These are phyloP conservation scores for Zapus hudsonius DNA, from an alignment of 2,113 vertebrate species.

Conservation along the genomic window DNA sequence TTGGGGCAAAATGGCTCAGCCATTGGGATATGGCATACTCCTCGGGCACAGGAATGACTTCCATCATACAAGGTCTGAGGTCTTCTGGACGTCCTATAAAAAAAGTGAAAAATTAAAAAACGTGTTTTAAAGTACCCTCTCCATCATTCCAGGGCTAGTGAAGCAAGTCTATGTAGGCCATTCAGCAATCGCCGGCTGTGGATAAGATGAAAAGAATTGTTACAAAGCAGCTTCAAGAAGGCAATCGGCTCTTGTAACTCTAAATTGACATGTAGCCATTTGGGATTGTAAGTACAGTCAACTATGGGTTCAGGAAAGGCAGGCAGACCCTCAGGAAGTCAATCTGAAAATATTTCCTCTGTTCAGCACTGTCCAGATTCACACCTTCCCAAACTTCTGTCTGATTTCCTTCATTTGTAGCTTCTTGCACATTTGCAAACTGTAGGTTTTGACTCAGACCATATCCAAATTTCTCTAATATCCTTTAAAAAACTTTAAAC, in stretches of 20 bases:
- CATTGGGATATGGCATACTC: slow-evolving; percentile 96
- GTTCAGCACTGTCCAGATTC: not conserved
- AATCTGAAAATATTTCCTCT: not conserved
- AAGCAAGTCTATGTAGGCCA: not conserved
- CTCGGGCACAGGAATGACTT: slow-evolving; percentile 85
- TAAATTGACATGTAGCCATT: not conserved
- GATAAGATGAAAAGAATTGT: not conserved
- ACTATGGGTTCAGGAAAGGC: not conserved
- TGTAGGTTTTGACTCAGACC: not conserved
- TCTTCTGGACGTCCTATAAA: slow-evolving; percentile 92
- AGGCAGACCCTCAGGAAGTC: not conserved
- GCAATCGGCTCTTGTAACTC: not conserved
- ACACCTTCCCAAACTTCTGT: not conserved
- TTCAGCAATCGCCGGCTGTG: not conserved
- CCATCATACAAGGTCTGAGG: slow-evolving; percentile 94
- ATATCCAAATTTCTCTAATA: not conserved
- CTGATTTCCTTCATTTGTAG: not conserved
- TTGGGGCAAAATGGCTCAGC: slow-evolving; percentile 96
- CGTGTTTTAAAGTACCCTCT: not conserved
- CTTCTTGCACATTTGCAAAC: not conserved
- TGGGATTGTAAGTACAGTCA: not conserved
- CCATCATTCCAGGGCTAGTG: not conserved
- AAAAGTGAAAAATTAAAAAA: slow-evolving; percentile 18
- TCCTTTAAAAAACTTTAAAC: not conserved
- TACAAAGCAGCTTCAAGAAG: not conserved